Conservation (phyloP, 2,113 vertebrate genomes). For the Sapajus apella region DNA sequence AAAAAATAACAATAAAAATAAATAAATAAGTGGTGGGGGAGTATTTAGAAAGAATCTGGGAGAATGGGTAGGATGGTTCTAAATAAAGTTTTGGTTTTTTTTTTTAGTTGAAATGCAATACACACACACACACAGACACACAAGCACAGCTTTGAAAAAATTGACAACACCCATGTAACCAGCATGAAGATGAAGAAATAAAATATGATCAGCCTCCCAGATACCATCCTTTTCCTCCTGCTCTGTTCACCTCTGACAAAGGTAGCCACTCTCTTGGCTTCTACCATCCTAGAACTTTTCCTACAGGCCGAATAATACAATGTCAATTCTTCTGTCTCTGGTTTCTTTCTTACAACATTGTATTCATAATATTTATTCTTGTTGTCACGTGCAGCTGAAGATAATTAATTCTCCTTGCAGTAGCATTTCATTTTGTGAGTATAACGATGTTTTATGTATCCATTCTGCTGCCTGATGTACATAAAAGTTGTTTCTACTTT, state of each 20-base stretch:
- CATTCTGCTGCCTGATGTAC: background rate
- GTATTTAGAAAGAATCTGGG: background rate
- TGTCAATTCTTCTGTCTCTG: background rate
- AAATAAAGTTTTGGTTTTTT: background rate
- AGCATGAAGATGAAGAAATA: background rate
- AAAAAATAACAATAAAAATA: no score
- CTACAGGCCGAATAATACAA: background rate
- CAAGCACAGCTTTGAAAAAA: background rate
- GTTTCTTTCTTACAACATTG: background rate
- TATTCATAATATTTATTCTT: background rate
- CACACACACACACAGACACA: background rate
- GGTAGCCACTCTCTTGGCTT: background rate
- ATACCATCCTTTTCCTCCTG: background rate
- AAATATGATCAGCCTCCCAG: background rate
- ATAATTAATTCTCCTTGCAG: background rate
- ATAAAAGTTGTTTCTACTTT: background rate
- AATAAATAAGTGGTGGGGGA: no score
- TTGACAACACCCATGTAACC: background rate
- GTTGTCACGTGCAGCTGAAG: background rate
- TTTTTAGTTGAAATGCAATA: background rate
- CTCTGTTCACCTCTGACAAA: background rate
- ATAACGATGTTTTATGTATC: background rate
- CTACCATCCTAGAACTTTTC: background rate
- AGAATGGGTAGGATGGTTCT: background rate
- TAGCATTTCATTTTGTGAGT: background rate